A percentile compares a stretch with the other conserved stretches of the same genome.
phyloP scores from a whole-genome alignment of 2,888 invertebrate species.

The Athetis lepigone region DNA sequence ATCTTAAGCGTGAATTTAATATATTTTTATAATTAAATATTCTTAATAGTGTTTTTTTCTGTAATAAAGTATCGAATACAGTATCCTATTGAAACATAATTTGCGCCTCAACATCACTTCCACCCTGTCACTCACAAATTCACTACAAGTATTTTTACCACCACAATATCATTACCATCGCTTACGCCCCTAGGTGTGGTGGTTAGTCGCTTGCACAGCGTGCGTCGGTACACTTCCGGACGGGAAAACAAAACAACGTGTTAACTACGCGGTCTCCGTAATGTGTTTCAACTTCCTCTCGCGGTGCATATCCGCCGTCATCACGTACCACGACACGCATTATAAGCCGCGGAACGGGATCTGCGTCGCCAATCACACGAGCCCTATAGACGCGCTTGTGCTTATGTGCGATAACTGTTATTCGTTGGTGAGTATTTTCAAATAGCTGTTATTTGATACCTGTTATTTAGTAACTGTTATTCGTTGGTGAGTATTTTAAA shows the following conservation, averaged over 20 bases:
- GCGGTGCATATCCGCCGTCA: constrained; percentile 96
- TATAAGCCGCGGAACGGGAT: constrained; percentile 96
- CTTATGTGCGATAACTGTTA: constrained; percentile 99
- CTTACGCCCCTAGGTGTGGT: constrained; percentile 93
- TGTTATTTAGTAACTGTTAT: neutral
- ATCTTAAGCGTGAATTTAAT: no score
- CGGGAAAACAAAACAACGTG: constrained; percentile 93
- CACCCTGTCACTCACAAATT: no score
- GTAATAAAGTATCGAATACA: no score
- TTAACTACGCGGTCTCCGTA: constrained; percentile 95
- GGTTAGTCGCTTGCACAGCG: constrained; percentile 96
- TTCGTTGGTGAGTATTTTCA: constrained; percentile 73
- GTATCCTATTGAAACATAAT: no score
- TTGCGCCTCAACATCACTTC: no score
- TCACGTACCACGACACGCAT: constrained; percentile 96
- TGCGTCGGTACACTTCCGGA: constrained; percentile 96
- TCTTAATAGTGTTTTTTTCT: no score
- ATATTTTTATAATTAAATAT: no score
- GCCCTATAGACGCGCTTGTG: constrained; percentile 99
- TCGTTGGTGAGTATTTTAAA: constrained; percentile 94
- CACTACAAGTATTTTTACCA: no score
- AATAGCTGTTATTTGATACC: no score
- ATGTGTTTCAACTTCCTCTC: constrained; percentile 98
- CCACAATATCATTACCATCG: constrained; percentile 13
- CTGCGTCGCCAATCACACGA: constrained; percentile 99